A percentile compares a stretch with the other conserved stretches of the same genome.
phyloP scores from a whole-genome alignment of 2,113 vertebrate genomes.

The Mohoua ochrocephala region DNA sequence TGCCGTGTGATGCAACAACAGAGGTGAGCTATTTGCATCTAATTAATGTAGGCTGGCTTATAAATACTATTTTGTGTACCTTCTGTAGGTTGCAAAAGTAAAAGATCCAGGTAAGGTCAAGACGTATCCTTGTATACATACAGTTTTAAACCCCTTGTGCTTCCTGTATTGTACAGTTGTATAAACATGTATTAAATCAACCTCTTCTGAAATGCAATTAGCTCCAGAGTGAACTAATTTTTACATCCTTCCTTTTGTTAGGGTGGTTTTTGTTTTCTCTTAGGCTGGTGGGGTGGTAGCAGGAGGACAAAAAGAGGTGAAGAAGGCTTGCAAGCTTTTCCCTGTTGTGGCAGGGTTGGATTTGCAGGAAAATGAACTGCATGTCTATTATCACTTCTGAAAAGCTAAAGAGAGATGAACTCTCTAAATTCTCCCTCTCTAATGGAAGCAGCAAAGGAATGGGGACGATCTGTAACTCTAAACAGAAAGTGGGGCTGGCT shows the following conservation, averaged over 20 bases:
- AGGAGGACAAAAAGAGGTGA: background rate
- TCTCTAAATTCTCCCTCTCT: background rate
- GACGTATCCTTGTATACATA: background rate
- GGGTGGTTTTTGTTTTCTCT: background rate
- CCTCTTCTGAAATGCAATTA: background rate
- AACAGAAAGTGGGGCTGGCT: background rate
- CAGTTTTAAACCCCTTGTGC: background rate
- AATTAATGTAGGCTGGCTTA: background rate
- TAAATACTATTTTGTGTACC: background rate
- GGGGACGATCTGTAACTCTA: background rate
- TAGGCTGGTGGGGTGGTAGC: background rate
- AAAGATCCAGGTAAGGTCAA: background rate
- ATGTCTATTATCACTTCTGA: background rate
- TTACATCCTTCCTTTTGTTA: background rate
- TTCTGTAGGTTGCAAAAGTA: background rate
- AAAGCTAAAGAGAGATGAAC: background rate
- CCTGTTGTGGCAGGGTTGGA: background rate
- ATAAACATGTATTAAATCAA: background rate
- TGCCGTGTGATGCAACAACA: background rate
- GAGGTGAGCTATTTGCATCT: background rate
- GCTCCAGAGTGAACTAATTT: background rate
- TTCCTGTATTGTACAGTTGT: background rate
- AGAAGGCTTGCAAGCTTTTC: background rate
- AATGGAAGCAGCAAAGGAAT: background rate
- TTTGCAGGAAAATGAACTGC: background rate